Base-by-base conservation (phyloP, 2,797 vertebrate genomes). In the Anisognathus igniventris region DNA sequence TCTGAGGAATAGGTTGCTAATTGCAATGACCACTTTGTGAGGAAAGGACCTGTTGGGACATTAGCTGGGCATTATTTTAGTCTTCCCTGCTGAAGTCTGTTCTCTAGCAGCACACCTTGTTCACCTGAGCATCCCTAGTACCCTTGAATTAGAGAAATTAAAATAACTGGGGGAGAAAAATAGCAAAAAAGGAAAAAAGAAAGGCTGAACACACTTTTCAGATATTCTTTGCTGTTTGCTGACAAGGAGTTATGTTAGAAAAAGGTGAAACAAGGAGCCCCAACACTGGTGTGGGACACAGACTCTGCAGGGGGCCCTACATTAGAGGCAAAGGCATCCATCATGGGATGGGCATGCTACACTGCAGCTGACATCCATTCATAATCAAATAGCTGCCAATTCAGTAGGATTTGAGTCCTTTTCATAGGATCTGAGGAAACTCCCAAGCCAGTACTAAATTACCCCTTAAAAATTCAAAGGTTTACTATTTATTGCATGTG, bases 271-370 rank as follows among this genome's bases (percentile, higher is more conserved):
- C 31, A 48, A 72, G 28, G 28, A 39, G 6, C 18, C 14, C 6
- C 3, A 35, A 6, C 18, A 31, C 12, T 23, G 16, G 15, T 18
- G 33, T 7, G 22, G n/a, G 19, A 27, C 10, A 5, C 0, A 9
- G 23, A 13, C 3, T 64, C 27, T 61, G 12, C 45, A 51, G 51
- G 39, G 24, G 13, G 8, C 25, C 54, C 50, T 42, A 14, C 23
- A 31, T n/a, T 1, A 10, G 40, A 30, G 11, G 16, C 8, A n/a
- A 76, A 79, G 39, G 33, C 4, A 5, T 51, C 39, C 31, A 8
- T n/a, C 2, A 6, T 2, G 8, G 24, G 0, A 10, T 28, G 18
- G 42, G 60, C 27, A 8, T 7, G 16, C 33, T 71, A 8, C 3
- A 27, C 33, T 71, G 10, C 4, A 67, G 40, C 28, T 74, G 65